Percentiles rank a stretch among this genome's conserved stretches.
phyloP scores from a whole-genome alignment of 2,888 invertebrate genomes.

The Metacarcinus magister region DNA sequence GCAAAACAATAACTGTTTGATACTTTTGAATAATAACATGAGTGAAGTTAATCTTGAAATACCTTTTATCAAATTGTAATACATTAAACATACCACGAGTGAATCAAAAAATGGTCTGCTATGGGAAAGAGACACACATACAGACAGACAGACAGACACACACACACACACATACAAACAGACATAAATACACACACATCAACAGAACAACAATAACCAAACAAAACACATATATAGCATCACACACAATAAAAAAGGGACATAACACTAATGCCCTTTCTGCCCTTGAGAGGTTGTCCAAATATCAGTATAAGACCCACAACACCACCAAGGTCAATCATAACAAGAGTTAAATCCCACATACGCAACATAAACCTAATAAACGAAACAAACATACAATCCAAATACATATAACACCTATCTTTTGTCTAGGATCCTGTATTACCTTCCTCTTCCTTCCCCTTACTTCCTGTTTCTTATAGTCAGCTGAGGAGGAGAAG shows the following conservation, averaged over 20 bases:
- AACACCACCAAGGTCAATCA: neutral
- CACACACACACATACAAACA: too few relatives aligned
- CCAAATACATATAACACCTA: neutral
- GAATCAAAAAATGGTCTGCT: too few relatives aligned
- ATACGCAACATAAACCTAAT: neutral
- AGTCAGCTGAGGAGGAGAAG: constrained; percentile 64
- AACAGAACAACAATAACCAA: too few relatives aligned
- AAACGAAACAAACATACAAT: neutral
- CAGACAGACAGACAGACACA: too few relatives aligned
- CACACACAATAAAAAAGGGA: neutral
- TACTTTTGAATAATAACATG: too few relatives aligned
- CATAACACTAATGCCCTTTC: constrained; percentile 64
- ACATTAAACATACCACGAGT: too few relatives aligned
- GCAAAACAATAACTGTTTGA: too few relatives aligned
- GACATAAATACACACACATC: too few relatives aligned
- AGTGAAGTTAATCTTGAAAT: too few relatives aligned
- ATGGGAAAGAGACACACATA: too few relatives aligned
- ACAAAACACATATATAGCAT: neutral
- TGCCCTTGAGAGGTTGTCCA: constrained; percentile 66
- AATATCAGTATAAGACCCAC: constrained; percentile 28
- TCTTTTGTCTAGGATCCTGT: neutral
- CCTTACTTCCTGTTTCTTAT: neutral
- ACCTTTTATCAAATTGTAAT: too few relatives aligned
- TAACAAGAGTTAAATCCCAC: constrained; percentile 43
- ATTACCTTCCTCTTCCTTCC: neutral